Evolutionary conservation across 2,113 vertebrate species (phyloP).

Genomic region (Eudyptes chrysolophus): DNA sequence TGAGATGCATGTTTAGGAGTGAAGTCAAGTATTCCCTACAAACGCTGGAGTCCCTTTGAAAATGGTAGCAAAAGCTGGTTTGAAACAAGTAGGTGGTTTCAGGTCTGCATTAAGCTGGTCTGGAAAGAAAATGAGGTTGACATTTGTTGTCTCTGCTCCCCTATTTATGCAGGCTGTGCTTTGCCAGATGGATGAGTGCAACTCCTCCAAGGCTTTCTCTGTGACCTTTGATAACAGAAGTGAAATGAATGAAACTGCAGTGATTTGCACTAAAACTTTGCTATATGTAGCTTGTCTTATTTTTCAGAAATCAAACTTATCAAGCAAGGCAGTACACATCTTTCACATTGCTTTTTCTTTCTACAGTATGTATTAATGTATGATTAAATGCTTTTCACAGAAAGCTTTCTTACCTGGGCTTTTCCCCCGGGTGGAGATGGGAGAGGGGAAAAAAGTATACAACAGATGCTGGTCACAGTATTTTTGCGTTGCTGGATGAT

Average conservation of each 20-base stretch:
- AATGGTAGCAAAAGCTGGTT: not conserved
- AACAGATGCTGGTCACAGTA: not conserved
- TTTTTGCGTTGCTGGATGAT: not conserved
- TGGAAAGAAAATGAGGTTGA: not conserved
- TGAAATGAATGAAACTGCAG: not conserved
- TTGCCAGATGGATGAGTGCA: not conserved
- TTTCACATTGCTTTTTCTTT: not conserved
- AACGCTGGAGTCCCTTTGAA: not conserved
- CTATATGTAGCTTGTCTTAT: not conserved
- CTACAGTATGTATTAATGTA: not conserved
- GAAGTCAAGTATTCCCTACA: not conserved
- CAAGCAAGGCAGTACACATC: not conserved
- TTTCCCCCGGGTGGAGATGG: not conserved
- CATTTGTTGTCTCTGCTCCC: not conserved
- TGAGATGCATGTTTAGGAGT: accelerated
- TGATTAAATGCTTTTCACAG: not conserved
- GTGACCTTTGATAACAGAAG: not conserved
- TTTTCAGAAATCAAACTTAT: not conserved
- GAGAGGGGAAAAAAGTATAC: not conserved
- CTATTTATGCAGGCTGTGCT: not conserved
- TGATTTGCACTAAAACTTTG: not conserved
- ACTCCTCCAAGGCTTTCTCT: not conserved
- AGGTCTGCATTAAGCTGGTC: not conserved
- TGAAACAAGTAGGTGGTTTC: not conserved
- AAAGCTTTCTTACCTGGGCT: not conserved